Evolutionary conservation across 2,797 vertebrate species (phyloP), one percentile per base, ranked within the genome.

Genomic region (Takifugu rubripes): DNA sequence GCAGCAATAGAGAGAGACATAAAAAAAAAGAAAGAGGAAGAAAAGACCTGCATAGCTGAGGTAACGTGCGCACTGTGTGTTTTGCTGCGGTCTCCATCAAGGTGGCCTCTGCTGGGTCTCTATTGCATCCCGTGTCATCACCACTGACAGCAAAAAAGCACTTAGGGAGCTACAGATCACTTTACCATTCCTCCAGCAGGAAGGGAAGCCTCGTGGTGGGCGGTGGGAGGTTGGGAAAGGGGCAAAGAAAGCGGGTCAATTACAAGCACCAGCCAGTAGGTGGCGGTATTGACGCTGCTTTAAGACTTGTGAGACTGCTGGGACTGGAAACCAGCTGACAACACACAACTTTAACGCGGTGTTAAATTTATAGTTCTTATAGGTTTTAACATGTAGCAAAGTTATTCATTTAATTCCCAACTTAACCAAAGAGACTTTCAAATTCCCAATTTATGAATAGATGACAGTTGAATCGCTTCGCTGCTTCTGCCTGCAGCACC

Each of bases 211-310:
- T 66, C 54, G n/a, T 69, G 70, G 70, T 68, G 68, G 78, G 70
- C 57, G 57, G 72, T 67, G 70, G 66, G 81, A 71, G 76, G 72
- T n/a, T 65, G 69, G 48, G 55, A 52, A 55, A 49, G 59, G 69
- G 62, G 40, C 31, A 33, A 42, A 56, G 44, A 46, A 47, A 55
- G 44, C 14, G 49, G 29, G 43, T 71, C 65, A 82, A 6, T 74
- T 42, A 54, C 54, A 27, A 36, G n/a, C 12, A n/a, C 1, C 36
- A 25, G 49, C 86, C 92, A 90, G 83, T 72, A 92, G 91, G 88
- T 92, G 90, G 90, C 64, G 87, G 84, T 91, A 75, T 90, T 90
- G 89, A 71, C 78, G 73, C 83, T 91, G 64, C 57, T 84, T 89
- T 87, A 47, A 61, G 56, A 52, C 31, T 56, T 15, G 9, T n/a